Evolutionary conservation across 2,113 vertebrate species (phyloP).

Genomic region (Pogonocichla stellata): DNA sequence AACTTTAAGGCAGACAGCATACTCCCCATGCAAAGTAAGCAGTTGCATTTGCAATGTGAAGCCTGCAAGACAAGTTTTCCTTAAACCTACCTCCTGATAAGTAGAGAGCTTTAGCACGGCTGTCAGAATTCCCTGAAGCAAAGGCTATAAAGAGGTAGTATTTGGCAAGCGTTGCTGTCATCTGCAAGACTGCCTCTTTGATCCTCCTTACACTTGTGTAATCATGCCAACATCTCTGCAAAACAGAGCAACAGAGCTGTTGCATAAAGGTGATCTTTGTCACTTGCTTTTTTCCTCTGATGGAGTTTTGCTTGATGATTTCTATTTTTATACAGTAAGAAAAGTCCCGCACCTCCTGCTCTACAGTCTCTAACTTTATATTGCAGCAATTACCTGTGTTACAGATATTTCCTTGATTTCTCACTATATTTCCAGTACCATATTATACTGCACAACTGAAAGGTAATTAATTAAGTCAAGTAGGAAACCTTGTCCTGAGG

Average conservation of each 20-base stretch:
- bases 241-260: slow-evolving; percentile 2
- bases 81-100: neutral
- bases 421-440: neutral
- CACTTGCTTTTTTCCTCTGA: neutral
- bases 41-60: neutral
- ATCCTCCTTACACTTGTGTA: slow-evolving; percentile 40
- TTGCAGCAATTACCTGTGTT: neutral
- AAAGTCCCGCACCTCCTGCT: neutral
- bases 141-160: neutral
- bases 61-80: slow-evolving; percentile 33
- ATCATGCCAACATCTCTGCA: slow-evolving; percentile 46
- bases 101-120: neutral
- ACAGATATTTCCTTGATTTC: neutral
- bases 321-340: neutral
- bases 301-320: neutral
- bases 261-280: neutral
- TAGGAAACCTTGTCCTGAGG: neutral
- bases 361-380: neutral
- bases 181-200: slow-evolving; percentile 39
- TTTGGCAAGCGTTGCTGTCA: slow-evolving; percentile 45
- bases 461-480: neutral
- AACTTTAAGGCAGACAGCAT: neutral
- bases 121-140: slow-evolving; percentile 28
- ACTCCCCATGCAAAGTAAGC: neutral
- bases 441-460: neutral